These are phyloP conservation scores for Vanessa tameamea DNA, from an alignment of 1,140 invertebrate genomes.

Conservation along the genomic window DNA sequence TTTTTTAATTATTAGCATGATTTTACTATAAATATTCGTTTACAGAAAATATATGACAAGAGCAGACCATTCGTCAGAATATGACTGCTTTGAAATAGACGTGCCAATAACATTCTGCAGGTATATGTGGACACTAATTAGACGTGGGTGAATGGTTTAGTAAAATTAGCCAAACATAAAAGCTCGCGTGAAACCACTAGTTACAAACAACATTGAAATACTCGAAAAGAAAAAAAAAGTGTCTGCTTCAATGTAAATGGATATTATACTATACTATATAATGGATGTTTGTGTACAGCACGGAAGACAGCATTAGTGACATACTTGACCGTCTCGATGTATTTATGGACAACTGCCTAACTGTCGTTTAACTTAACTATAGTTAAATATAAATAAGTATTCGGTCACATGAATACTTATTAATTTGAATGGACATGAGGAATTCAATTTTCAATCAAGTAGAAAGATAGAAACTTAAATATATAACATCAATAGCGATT, in stretches of 20 bases:
- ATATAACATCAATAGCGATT: not conserved
- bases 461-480: not conserved
- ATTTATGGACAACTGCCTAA: slow-evolving; percentile 58
- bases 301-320: slow-evolving; percentile 57
- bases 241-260: slow-evolving; percentile 26
- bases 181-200: slow-evolving; percentile 17
- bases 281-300: slow-evolving; percentile 29
- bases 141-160: slow-evolving; percentile 48
- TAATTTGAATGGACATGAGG: slow-evolving; percentile 13
- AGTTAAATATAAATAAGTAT: slow-evolving; percentile 50
- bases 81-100: slow-evolving; percentile 30
- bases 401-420: slow-evolving; percentile 30
- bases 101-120: slow-evolving; percentile 55
- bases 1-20: not conserved
- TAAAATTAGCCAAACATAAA: slow-evolving; percentile 53
- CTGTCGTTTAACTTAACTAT: slow-evolving; percentile 51
- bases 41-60: not conserved
- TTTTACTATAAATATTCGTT: not conserved
- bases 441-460: not conserved
- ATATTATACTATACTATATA: no score
- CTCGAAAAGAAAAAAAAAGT: slow-evolving; percentile 8
- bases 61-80: slow-evolving; percentile 13
- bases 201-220: slow-evolving; percentile 16
- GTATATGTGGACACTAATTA: slow-evolving; percentile 65
- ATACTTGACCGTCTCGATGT: slow-evolving; percentile 64